A percentile compares a stretch with the other conserved stretches of the same genome.
phyloP scores from a whole-genome alignment of 2,113 vertebrate species.

The Equus przewalskii region DNA sequence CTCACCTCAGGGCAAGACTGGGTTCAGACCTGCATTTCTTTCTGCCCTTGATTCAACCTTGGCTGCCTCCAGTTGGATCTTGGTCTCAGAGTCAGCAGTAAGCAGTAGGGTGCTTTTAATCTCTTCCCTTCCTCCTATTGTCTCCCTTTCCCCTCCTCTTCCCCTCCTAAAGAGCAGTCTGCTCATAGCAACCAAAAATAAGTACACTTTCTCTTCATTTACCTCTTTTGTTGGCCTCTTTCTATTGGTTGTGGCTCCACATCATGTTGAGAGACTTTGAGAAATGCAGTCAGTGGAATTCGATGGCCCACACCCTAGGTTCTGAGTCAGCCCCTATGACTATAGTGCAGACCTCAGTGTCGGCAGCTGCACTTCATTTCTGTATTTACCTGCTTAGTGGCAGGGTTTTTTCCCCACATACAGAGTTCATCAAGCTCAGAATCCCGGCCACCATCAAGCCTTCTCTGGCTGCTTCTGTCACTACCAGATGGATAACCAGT shows the following conservation, averaged over 20 bases:
- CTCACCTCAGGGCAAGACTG: background rate
- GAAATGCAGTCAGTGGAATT: background rate
- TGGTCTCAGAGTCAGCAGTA: background rate
- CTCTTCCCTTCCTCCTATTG: background rate
- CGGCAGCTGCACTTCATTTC: background rate
- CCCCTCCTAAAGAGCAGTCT: background rate
- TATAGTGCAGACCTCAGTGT: background rate
- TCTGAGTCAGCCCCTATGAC: background rate
- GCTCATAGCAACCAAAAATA: background rate
- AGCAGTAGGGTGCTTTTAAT: background rate
- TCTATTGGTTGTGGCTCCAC: background rate
- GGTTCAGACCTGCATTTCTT: background rate
- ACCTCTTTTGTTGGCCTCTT: background rate
- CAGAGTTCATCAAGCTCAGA: background rate
- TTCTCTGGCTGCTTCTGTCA: background rate
- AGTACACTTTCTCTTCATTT: background rate
- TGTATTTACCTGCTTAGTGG: background rate
- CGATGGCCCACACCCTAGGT: accelerated
- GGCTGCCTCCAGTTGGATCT: background rate
- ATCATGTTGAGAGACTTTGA: background rate
- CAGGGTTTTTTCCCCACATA: background rate
- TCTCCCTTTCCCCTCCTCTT: background rate
- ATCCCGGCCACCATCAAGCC: background rate
- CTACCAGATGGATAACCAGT: background rate
- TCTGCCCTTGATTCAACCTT: background rate